Evolutionary conservation across 2,797 vertebrate species (phyloP).

Genomic region (Echeneis naucrates): DNA sequence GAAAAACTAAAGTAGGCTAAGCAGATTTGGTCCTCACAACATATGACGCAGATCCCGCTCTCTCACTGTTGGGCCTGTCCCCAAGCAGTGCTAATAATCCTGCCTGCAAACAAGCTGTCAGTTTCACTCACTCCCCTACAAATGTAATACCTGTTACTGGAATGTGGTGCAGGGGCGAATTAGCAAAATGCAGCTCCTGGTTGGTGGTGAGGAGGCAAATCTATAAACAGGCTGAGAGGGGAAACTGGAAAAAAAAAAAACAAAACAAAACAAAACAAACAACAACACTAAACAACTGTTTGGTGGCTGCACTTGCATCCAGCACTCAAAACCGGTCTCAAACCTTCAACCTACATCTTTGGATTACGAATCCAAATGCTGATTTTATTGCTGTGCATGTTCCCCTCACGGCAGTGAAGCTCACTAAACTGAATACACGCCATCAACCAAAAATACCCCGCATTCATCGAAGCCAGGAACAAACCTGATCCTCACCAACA

Average conservation of each 20-base stretch:
- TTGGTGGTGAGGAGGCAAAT: slow-evolving; percentile 31
- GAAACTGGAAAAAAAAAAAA: background rate
- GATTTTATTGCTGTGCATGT: background rate
- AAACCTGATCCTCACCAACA: background rate
- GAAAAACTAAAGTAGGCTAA: slow-evolving; percentile 84
- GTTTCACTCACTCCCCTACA: slow-evolving; percentile 68
- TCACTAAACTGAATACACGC: background rate
- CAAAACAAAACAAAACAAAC: no score
- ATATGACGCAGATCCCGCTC: slow-evolving; percentile 81
- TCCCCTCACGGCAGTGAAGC: background rate
- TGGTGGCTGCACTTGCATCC: slow-evolving; percentile 16
- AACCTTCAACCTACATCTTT: background rate
- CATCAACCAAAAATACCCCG: background rate
- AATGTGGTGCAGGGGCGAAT: slow-evolving; percentile 68
- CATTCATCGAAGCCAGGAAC: background rate
- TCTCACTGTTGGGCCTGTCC: slow-evolving; percentile 71
- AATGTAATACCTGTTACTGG: slow-evolving; percentile 74
- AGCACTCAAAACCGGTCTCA: slow-evolving; percentile 20
- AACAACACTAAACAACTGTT: no score
- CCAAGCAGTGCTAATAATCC: slow-evolving; percentile 79
- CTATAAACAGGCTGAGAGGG: slow-evolving; percentile 32
- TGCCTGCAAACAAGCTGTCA: slow-evolving; percentile 79
- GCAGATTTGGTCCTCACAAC: slow-evolving; percentile 84
- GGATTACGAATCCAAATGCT: background rate
- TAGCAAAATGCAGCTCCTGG: slow-evolving; percentile 54